phyloP scores from a whole-genome alignment of 2,113 vertebrate genomes.

The Stigmatopora argus region DNA sequence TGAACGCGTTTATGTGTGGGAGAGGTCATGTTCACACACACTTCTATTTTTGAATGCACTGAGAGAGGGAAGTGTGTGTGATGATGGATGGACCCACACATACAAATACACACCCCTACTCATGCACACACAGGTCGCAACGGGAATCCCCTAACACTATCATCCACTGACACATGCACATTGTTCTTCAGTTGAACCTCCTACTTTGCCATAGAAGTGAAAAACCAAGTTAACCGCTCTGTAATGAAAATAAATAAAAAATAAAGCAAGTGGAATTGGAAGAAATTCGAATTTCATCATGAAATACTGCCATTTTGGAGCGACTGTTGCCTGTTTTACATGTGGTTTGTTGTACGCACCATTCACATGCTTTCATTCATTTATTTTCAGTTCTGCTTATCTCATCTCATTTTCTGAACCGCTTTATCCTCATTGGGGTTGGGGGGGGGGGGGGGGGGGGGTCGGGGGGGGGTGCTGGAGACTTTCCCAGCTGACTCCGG shows the following conservation, averaged over 20 bases:
- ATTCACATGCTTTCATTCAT: neutral
- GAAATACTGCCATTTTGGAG: neutral
- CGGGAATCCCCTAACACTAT: slow-evolving; percentile 66
- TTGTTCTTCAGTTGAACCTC: neutral
- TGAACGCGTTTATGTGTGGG: slow-evolving; percentile 60
- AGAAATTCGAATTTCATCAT: neutral
- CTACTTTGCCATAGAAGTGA: neutral
- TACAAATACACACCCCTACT: slow-evolving; percentile 19
- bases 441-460: no score
- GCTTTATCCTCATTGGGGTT: no score
- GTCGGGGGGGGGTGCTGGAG: no score
- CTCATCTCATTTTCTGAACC: no score
- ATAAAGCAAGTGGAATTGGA: neutral
- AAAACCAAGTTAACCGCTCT: neutral
- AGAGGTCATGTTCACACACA: slow-evolving; percentile 73
- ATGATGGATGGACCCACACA: slow-evolving; percentile 65
- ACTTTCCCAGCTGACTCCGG: no score
- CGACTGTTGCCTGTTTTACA: neutral
- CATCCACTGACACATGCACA: slow-evolving; percentile 29
- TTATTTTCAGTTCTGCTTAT: no score
- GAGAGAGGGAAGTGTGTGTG: slow-evolving; percentile 69
- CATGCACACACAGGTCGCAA: slow-evolving; percentile 18
- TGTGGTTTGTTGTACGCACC: neutral
- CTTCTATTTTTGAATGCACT: slow-evolving; percentile 67
- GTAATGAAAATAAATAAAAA: neutral